Percentiles rank a stretch among this genome's conserved stretches.
These are phyloP conservation scores for Aelia acuminata DNA, from an alignment of 2,888 invertebrate genomes.

Conservation along the genomic window DNA sequence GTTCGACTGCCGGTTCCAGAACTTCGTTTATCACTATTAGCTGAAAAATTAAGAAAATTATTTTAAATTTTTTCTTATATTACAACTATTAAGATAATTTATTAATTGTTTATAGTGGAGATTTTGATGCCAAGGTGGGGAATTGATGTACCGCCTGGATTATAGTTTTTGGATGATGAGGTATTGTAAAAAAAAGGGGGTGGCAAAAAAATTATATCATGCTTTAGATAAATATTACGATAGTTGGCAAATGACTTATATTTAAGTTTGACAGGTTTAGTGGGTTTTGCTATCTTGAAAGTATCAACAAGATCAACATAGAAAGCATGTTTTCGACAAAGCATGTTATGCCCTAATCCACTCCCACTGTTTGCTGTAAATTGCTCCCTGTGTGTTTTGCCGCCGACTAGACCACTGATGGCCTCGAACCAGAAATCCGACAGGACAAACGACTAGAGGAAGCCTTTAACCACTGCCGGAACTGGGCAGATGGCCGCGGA, in stretches of 20 bases:
- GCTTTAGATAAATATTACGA: too few species aligned
- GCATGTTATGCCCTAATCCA: background rate
- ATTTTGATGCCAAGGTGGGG: too few species aligned
- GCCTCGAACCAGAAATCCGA: background rate
- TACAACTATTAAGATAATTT: too few species aligned
- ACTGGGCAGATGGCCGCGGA: background rate
- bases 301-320: background rate
- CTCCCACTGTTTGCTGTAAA: background rate
- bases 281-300: background rate
- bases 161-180: too few species aligned
- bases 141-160: too few species aligned
- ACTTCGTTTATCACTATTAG: conserved; percentile 11
- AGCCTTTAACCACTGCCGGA: background rate
- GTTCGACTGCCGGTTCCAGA: conserved; percentile 52
- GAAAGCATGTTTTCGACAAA: background rate
- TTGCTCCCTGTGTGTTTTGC: background rate
- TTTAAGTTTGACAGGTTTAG: too few species aligned
- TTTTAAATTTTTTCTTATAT: background rate
- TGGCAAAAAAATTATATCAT: too few species aligned
- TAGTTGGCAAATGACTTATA: too few species aligned
- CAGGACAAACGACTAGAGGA: background rate
- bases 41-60: conserved; percentile 47
- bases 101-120: too few species aligned
- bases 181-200: too few species aligned
- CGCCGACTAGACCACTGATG: background rate